Percentiles rank a stretch among this genome's conserved stretches.
These are phyloP conservation scores for Aquatica leii DNA, from an alignment of 2,888 invertebrate genomes.

Conservation along the genomic window DNA sequence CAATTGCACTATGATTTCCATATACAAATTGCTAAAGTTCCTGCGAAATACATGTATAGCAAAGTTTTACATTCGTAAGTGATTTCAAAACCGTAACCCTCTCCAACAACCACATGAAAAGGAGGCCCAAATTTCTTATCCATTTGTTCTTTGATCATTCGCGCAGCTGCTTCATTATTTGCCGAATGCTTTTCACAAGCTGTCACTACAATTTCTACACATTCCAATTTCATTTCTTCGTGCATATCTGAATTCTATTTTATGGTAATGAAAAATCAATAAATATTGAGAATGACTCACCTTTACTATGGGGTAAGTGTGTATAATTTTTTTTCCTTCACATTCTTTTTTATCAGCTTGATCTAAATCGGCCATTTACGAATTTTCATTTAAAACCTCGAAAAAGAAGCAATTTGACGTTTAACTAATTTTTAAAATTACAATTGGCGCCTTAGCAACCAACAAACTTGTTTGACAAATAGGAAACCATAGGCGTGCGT, in stretches of 20 bases:
- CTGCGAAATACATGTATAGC: conserved; percentile 89
- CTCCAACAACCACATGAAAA: conserved; percentile 96
- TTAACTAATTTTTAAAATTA: conserved; percentile 24
- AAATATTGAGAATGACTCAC: conserved; percentile 63
- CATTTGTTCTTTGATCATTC: conserved; percentile 92
- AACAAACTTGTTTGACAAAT: not conserved
- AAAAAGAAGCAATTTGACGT: conserved; percentile 6
- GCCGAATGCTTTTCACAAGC: conserved; percentile 90
- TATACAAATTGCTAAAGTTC: conserved; percentile 85
- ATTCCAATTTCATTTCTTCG: conserved; percentile 91
- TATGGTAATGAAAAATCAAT: conserved; percentile 40
- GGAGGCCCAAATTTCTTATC: conserved; percentile 95
- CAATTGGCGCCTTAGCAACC: conserved; percentile 30
- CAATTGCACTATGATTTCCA: conserved; percentile 80
- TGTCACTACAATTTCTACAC: conserved; percentile 89
- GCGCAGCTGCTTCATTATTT: conserved; percentile 92
- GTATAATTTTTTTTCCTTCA: conserved; percentile 73
- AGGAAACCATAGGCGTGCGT: not conserved
- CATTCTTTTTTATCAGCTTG: conserved; percentile 53
- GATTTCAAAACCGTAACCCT: conserved; percentile 93
- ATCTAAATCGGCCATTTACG: conserved; percentile 26
- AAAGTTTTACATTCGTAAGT: conserved; percentile 90
- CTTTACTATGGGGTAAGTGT: conserved; percentile 84
- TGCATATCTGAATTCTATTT: conserved; percentile 89
- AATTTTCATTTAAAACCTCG: not conserved